Conservation (phyloP, 2,888 invertebrate species). For the Morpho helenor region DNA sequence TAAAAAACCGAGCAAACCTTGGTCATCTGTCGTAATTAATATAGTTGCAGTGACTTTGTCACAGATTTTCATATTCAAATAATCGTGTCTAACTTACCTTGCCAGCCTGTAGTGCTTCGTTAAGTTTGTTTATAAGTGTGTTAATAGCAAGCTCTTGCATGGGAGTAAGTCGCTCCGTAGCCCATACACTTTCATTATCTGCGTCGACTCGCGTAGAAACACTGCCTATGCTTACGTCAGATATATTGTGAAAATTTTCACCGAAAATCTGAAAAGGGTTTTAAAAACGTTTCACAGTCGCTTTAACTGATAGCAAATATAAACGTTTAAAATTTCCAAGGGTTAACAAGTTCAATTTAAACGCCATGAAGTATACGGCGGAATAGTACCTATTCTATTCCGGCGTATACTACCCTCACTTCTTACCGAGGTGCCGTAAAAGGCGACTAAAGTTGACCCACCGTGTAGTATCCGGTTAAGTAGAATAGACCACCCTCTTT, state of each 20-base stretch:
- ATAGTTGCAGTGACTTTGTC: too few relatives aligned
- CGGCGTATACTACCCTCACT: too few relatives aligned
- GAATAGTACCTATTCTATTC: too few relatives aligned
- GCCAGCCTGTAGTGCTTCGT: slow-evolving; percentile 64
- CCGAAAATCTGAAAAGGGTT: slow-evolving; percentile 56
- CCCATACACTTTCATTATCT: slow-evolving; percentile 33
- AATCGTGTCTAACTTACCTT: slow-evolving; percentile 42
- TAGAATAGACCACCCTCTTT: too few relatives aligned
- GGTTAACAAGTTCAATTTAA: too few relatives aligned
- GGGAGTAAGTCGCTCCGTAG: slow-evolving; percentile 47
- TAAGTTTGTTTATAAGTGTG: slow-evolving; percentile 59
- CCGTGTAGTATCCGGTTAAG: too few relatives aligned
- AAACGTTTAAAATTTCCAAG: slow-evolving; percentile 52
- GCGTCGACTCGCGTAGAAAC: slow-evolving; percentile 18
- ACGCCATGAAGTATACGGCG: too few relatives aligned
- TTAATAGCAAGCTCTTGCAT: slow-evolving; percentile 76
- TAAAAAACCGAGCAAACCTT: too few relatives aligned
- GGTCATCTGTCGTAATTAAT: too few relatives aligned
- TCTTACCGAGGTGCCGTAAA: too few relatives aligned
- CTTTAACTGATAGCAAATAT: slow-evolving; percentile 66
- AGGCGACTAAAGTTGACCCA: too few relatives aligned
- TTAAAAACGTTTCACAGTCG: slow-evolving; percentile 51
- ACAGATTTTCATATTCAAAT: too few relatives aligned
- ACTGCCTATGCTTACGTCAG: slow-evolving; percentile 24
- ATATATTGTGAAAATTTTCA: slow-evolving; percentile 35